Percentiles rank a stretch among this genome's conserved stretches.
Conservation (phyloP, 2,797 vertebrate genomes). For the Propithecus perrieri region DNA sequence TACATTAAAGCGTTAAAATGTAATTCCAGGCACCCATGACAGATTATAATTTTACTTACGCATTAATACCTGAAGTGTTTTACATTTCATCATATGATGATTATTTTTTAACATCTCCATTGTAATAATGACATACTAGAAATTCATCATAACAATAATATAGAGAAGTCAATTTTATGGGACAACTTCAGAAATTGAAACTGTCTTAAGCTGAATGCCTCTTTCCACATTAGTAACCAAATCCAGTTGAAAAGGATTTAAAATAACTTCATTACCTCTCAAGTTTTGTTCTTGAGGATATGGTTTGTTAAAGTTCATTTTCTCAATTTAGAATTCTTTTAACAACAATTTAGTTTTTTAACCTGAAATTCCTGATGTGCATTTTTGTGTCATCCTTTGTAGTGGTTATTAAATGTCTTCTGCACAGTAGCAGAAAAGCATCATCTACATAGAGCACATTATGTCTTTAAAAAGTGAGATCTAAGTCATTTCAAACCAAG, state of each 20-base stretch:
- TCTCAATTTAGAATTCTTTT: background rate
- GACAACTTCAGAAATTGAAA: background rate
- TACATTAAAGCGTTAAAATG: background rate
- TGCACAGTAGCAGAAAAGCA: background rate
- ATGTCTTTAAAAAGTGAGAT: background rate
- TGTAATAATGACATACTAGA: background rate
- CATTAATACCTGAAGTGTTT: background rate
- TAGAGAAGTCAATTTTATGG: background rate
- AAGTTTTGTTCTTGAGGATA: background rate
- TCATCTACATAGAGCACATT: background rate
- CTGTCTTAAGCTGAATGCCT: background rate
- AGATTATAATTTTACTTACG: background rate
- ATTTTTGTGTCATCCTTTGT: background rate
- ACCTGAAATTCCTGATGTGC: background rate
- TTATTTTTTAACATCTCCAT: background rate
- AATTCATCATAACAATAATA: background rate
- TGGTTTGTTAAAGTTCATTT: background rate
- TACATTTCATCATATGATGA: background rate
- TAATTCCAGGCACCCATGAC: background rate
- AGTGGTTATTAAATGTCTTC: background rate
- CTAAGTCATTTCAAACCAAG: background rate
- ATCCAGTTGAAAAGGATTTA: background rate
- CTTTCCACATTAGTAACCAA: background rate
- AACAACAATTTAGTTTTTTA: background rate
- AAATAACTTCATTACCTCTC: background rate